Evolutionary conservation across 2,888 invertebrate genomes (phyloP).

Genomic region (Tenthredo mesomela): DNA sequence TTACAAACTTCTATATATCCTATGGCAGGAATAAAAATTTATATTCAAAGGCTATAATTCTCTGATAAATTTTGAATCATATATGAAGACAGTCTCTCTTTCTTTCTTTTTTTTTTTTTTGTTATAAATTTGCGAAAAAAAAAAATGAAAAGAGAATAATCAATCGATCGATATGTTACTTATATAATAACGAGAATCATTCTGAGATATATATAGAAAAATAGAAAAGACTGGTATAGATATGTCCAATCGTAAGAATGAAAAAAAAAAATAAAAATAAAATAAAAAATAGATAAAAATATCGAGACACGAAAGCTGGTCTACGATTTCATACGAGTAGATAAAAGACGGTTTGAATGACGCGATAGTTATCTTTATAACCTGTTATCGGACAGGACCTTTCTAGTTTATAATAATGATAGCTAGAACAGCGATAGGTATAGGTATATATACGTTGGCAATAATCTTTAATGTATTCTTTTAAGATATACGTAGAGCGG

Average conservation of each 20-base stretch:
- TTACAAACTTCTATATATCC: neutral
- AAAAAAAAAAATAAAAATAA: neutral
- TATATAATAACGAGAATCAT: neutral
- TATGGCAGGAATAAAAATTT: neutral
- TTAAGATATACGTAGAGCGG: neutral
- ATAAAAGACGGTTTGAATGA: slow-evolving; percentile 22
- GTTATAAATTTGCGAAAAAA: neutral
- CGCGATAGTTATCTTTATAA: slow-evolving; percentile 36
- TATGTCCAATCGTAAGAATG: neutral
- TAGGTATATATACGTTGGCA: neutral
- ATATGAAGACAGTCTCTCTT: neutral
- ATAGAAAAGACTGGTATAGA: neutral
- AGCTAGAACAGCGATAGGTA: slow-evolving; percentile 22
- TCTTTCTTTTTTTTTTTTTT: too few species aligned
- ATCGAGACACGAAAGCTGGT: neutral
- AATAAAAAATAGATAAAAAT: neutral
- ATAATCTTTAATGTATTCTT: slow-evolving; percentile 32
- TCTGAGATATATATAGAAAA: neutral
- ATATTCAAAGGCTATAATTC: neutral
- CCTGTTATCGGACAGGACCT: slow-evolving; percentile 38
- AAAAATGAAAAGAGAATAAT: neutral
- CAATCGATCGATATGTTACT: neutral
- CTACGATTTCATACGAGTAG: neutral
- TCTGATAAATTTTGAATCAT: neutral
- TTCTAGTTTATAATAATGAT: slow-evolving; percentile 40